These are phyloP conservation scores for Embidobia sp. DNA, from an alignment of 2,888 invertebrate genomes.

Conservation along the genomic window DNA sequence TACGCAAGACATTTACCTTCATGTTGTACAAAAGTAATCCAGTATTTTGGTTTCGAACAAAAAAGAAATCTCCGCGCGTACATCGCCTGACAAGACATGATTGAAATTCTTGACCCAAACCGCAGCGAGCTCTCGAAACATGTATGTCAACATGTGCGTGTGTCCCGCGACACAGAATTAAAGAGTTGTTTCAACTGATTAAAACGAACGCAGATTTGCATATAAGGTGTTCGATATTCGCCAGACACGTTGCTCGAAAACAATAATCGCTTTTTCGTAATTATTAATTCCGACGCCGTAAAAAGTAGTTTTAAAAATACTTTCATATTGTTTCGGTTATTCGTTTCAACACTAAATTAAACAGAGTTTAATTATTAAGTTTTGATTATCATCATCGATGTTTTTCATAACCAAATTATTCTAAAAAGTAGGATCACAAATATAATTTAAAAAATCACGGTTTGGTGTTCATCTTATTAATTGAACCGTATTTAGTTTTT, in stretches of 20 bases:
- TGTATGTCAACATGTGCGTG: conserved; percentile 3
- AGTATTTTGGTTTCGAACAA: conserved; percentile 14
- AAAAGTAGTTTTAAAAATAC: too few relatives aligned
- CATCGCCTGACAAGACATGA: conserved; percentile 1
- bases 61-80: not conserved
- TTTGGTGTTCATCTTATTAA: too few relatives aligned
- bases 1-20: conserved; percentile 28
- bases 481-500: too few relatives aligned
- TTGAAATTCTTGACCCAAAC: conserved; percentile 37
- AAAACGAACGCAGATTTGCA: conserved; percentile 38
- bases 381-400: too few relatives aligned
- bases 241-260: conserved; percentile 17
- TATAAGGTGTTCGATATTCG: conserved; percentile 41
- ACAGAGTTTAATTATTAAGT: too few relatives aligned
- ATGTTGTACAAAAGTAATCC: conserved; percentile 11
- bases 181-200: conserved; percentile 43
- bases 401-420: too few relatives aligned
- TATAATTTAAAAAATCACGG: too few relatives aligned
- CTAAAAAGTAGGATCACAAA: too few relatives aligned
- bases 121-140: conserved; percentile 6
- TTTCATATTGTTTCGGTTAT: too few relatives aligned
- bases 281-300: too few relatives aligned
- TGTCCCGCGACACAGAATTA: conserved; percentile 17
- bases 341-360: too few relatives aligned
- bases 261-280: conserved; percentile 12